Base-by-base conservation (phyloP, 2,888 invertebrate species). In the Napeogenes inachia region DNA sequence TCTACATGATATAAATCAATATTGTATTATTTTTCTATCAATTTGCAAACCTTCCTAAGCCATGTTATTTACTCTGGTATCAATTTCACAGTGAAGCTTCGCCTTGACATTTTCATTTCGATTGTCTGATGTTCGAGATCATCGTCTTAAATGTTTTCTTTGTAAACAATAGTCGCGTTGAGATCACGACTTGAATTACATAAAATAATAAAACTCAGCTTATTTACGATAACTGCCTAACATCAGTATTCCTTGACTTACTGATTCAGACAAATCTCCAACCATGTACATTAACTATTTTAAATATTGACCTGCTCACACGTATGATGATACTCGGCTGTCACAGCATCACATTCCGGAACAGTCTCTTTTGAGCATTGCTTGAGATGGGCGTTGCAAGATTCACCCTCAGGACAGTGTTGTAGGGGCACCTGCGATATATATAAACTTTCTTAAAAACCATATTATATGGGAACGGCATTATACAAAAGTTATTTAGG, bases 261-360 rank as follows among this genome's bases (percentile, higher is more conserved):
- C 10, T 50, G 30, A 50, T 50, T 50, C 21, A 30, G 5, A 30
- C 10, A 30, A 50, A 50, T 50, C 21, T 50, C 10, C 10, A 12
- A 42, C 10, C 42, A 42, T 12, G 6, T 12, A 3, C 38, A 3
- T 38, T 38, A 6, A 8, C 1, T 4, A 6, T 38, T 6, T 8
- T 38, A 38, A 3, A 42, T 53, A 32, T 21, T 55, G 71, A 91
- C 92, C 86, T 92, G 92, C 83, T 92, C 92, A 70, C 88, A 91
- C 32, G 73, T 80, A 68, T 88, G 89, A 33, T 74, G 70, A 68
- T 82, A 84, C 12, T 76, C 70, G 10, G 73, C 69, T 2, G 73
- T 71, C 0, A 42, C 58, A 30, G 60, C 56, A 33, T 81, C 81
- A 64, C 89, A 89, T 69, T 89, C 89, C 1, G 89, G 89, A 0